phyloP scores from a whole-genome alignment of 2,888 invertebrate species.

The Drosophila testacea region DNA sequence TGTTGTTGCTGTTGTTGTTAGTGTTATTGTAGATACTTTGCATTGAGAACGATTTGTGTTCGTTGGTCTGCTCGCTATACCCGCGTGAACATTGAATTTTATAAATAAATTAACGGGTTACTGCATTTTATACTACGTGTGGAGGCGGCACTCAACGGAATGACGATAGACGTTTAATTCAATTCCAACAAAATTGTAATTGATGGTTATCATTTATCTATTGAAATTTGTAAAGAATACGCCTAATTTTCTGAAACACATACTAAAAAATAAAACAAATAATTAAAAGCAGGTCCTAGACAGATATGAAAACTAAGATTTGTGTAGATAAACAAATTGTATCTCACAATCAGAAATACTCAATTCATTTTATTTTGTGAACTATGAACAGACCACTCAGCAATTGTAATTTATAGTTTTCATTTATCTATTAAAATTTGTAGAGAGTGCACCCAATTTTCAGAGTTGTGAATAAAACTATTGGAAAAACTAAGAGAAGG shows the following conservation, averaged over 20 bases:
- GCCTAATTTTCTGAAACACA: not conserved
- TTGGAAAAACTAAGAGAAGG: too few relatives aligned
- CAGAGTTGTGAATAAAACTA: not conserved
- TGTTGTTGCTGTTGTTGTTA: constrained; percentile 27
- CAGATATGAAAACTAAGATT: too few relatives aligned
- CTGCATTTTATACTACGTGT: constrained; percentile 26
- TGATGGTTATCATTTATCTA: constrained; percentile 8
- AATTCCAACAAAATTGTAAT: constrained; percentile 5
- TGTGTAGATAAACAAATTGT: too few relatives aligned
- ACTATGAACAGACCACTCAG: too few relatives aligned
- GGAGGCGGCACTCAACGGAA: constrained; percentile 13
- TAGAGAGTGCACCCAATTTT: too few relatives aligned
- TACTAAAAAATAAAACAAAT: not conserved
- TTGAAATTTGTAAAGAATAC: not conserved
- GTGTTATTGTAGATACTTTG: constrained; percentile 44
- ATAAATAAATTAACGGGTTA: constrained; percentile 73
- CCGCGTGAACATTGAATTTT: constrained; percentile 66
- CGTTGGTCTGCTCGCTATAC: constrained; percentile 47
- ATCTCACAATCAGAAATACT: too few relatives aligned
- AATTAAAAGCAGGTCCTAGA: too few relatives aligned
- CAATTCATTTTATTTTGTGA: too few relatives aligned
- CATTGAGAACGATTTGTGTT: constrained; percentile 62
- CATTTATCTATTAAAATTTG: too few relatives aligned
- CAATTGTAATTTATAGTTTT: constrained; percentile 15
- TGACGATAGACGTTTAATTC: constrained; percentile 4